Evolutionary conservation across 2,888 invertebrate genomes (phyloP), one percentile per base, ranked within the genome.

Genomic region (Corbicula japonica): DNA sequence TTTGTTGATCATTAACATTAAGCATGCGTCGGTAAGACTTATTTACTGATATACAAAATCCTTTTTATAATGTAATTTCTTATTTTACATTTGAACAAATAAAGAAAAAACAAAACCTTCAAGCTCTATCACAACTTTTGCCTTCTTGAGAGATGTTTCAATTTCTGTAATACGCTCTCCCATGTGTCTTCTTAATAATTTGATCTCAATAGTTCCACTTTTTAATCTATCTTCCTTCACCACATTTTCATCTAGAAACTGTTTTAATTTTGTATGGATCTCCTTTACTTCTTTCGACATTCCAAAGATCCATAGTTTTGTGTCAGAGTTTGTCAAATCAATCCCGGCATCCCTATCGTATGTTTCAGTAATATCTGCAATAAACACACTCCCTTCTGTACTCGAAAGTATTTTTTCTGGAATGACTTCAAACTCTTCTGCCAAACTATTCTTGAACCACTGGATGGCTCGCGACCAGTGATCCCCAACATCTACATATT

Each of bases 221-320:
- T 56, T 35, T 8, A 80, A 35, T 2, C 8, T 46, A 6, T 56
- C 41, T 18, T 23, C 34, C 15, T 28, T 44, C 21, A 80, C 30
- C 2, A 68, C 26, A 35, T 73, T 61, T 41, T 72, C 60, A 2
- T 76, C 69, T 15, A 80, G 12, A 32, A 76, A 76, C 5, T 46
- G 48, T n/a, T 68, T 46, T 6, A 80, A 56, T 12, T 44, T 23
- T n/a, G 58, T 56, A 21, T 34, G 35, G 8, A 76, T 35, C 15
- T 58, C 30, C 1, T 34, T 15, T 8, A 68, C 75, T n/a, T 62
- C 34, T 28, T 56, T 32, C 5, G 46, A 50, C 68, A 72, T 63
- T 6, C 80, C 80, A 73, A 54, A 60, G 0, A 80, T 52, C 26
- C 34, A 12, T 12, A 75, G 28, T 35, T 56, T 12, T 32, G 28